phyloP scores from a whole-genome alignment of 1,140 invertebrate genomes.

The Copidosoma floridanum region DNA sequence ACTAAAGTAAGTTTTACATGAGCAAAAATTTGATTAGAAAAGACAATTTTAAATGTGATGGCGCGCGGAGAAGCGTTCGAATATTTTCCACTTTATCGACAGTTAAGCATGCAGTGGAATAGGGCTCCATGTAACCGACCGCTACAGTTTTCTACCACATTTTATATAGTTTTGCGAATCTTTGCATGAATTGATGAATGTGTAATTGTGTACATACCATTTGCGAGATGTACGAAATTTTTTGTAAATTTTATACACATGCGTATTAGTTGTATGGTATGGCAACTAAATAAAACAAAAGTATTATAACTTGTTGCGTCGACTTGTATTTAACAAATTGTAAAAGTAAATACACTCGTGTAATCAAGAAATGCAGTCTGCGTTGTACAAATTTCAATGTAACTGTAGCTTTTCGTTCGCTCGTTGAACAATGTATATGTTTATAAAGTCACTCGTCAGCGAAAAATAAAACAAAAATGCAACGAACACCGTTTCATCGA shows the following conservation, averaged over 20 bases:
- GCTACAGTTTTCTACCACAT: too few species aligned
- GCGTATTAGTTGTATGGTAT: not conserved
- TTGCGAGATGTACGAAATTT: too few species aligned
- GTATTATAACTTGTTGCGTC: not conserved
- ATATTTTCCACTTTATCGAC: too few species aligned
- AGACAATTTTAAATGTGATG: too few species aligned
- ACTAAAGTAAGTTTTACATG: too few species aligned
- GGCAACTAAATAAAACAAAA: conserved; percentile 2
- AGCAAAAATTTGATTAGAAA: too few species aligned
- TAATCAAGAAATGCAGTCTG: conserved; percentile 32
- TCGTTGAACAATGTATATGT: too few species aligned
- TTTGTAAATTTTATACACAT: not conserved
- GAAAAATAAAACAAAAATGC: not conserved
- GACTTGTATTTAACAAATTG: conserved; percentile 27
- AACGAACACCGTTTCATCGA: conserved; percentile 6
- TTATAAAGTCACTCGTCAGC: too few species aligned
- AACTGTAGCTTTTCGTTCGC: not conserved
- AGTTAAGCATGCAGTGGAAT: too few species aligned
- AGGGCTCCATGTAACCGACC: too few species aligned
- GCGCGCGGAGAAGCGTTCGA: too few species aligned
- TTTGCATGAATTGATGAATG: not conserved
- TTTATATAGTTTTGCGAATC: not conserved
- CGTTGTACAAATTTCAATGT: conserved; percentile 16
- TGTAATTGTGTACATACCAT: too few species aligned
- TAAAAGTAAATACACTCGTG: conserved; percentile 36